Evolutionary conservation across 2,113 vertebrate genomes (phyloP).

Genomic region (Protobothrops flavoviridis): DNA sequence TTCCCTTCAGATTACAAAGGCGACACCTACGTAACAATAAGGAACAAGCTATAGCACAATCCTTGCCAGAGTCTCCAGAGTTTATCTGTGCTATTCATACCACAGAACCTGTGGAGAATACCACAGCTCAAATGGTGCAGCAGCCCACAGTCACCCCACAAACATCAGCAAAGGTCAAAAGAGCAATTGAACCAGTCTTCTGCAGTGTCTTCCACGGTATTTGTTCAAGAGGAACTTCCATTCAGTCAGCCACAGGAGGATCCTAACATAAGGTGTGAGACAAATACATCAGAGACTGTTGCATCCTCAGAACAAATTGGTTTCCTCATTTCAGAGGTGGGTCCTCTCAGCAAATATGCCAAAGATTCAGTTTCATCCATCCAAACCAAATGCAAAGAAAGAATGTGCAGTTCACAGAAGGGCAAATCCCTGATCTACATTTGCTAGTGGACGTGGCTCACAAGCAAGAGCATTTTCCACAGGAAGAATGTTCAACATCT

Average conservation of each 20-base stretch:
- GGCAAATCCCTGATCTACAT: slow-evolving; percentile 14
- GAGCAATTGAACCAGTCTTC: slow-evolving; percentile 52
- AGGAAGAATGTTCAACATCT: slow-evolving; percentile 46
- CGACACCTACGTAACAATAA: no score
- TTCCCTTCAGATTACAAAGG: no score
- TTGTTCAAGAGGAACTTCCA: slow-evolving; percentile 59
- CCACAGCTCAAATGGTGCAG: slow-evolving; percentile 29
- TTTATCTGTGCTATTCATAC: slow-evolving; percentile 58
- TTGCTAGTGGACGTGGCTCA: slow-evolving; percentile 70
- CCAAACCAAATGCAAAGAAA: slow-evolving; percentile 54
- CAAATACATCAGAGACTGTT: slow-evolving; percentile 33
- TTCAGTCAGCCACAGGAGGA: slow-evolving; percentile 55
- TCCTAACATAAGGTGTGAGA: slow-evolving; percentile 35
- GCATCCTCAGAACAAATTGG: slow-evolving; percentile 60
- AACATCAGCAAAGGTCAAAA: slow-evolving; percentile 47
- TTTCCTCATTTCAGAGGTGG: slow-evolving; percentile 55
- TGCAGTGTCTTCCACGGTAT: slow-evolving; percentile 45
- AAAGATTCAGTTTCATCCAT: slow-evolving; percentile 45
- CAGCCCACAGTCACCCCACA: slow-evolving; percentile 49
- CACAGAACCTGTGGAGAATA: slow-evolving; percentile 50
- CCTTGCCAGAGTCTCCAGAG: slow-evolving; percentile 55
- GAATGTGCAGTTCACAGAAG: slow-evolving; percentile 46
- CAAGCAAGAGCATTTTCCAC: slow-evolving; percentile 61
- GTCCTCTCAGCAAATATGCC: slow-evolving; percentile 38
- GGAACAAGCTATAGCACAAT: slow-evolving; percentile 53